Percentiles rank a stretch among this genome's conserved stretches.
Evolutionary conservation across 2,113 vertebrate genomes (phyloP).

Genomic region (Narcine bancroftii): DNA sequence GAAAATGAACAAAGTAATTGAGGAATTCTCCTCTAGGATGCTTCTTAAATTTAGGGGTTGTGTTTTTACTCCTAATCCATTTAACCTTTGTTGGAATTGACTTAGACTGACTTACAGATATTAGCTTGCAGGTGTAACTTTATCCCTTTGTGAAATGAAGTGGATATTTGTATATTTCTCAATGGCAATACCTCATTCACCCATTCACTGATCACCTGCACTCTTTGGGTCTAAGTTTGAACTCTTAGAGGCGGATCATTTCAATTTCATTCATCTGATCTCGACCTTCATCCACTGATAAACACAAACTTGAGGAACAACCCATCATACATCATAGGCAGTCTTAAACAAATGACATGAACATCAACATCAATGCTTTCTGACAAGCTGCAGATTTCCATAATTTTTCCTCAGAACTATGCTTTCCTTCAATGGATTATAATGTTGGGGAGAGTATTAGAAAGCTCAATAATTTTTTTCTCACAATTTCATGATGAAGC

Average conservation of each 20-base stretch:
- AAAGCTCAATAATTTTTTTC: too few relatives aligned
- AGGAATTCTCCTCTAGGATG: neutral
- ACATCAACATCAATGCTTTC: neutral
- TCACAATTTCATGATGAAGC: neutral
- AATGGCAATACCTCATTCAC: neutral
- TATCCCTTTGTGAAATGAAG: neutral
- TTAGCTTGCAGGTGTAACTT: neutral
- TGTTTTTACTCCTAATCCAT: neutral
- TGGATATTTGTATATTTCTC: neutral
- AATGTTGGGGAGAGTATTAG: too few relatives aligned
- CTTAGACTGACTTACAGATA: neutral
- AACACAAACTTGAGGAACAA: too few relatives aligned
- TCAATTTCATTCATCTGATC: too few relatives aligned
- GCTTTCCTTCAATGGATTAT: neutral
- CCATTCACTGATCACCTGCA: too few relatives aligned
- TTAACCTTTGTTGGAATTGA: neutral
- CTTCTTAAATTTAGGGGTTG: neutral
- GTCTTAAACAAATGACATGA: too few relatives aligned
- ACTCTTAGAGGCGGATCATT: too few relatives aligned
- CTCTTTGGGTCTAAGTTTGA: too few relatives aligned
- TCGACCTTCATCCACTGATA: too few relatives aligned
- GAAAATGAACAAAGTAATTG: neutral
- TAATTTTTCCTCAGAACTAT: neutral
- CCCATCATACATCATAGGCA: too few relatives aligned
- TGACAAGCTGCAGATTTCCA: neutral